Evolutionary conservation across 30 jellyfish, hydroid and myxozoan species (phyloP), one percentile per base, ranked within the genome.

Genomic region (Cassiopea xamachana): DNA sequence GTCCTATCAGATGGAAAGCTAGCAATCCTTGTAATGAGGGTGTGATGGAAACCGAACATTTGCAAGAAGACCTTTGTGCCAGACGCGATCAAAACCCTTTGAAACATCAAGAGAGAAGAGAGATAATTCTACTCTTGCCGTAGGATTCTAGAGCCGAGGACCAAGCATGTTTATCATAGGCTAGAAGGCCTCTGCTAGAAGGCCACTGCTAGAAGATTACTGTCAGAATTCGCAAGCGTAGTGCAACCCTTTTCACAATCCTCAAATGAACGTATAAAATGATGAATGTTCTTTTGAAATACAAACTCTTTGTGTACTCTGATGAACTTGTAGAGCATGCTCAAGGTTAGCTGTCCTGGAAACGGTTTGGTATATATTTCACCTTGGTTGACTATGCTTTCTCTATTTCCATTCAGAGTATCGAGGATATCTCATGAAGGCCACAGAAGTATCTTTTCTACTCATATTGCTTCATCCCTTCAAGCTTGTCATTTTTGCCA

Each of bases 361-460:
- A 79, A 79, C 77, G 49, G n/a, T 17, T 55, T 77, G 10, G 13
- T 8, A 59, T 17, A 79, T 7, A 77, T 79, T 49, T 79, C 88
- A 7, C 4, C 44, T 49, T 17, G 49, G 17, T 79, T 79, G 48
- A 79, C 44, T 16, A 8, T 39, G n/a, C n/a, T n/a, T n/a, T n/a
- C n/a, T n/a, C n/a, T n/a, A 6, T 48, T 79, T 45, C 76, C 47
- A 60, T 79, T 79, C 4, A 60, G 15, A 48, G 45, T 79, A 14
- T 87, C 91, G 7, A 87, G 60, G 48, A 78, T 16, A 77, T 75
- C 94, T 62, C 84, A 75, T 68, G 77, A 60, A 8, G 90, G 60
- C 94, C 94, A 87, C 1, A 84, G n/a, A 87, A 47, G 49, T 87
- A 87, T 46, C 91, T 73, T 49, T 73, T 87, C 79, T 87, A 91